phyloP scores from a whole-genome alignment of 2,113 vertebrate genomes.

The Platanista minor region DNA sequence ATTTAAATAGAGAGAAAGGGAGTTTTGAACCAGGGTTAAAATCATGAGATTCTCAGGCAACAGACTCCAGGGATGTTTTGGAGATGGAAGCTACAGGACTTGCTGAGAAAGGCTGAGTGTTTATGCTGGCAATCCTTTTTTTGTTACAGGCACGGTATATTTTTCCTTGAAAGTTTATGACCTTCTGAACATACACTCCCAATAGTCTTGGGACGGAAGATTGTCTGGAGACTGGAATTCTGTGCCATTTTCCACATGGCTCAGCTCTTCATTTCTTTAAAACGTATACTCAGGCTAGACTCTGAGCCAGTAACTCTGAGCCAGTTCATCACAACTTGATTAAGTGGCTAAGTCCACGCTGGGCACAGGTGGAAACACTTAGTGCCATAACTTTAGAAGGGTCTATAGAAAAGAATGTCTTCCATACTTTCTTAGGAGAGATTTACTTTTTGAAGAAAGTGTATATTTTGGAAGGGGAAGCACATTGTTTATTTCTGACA shows the following conservation, averaged over 20 bases:
- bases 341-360: background rate
- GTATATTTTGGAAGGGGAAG: constrained; percentile 10
- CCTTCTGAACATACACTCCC: background rate
- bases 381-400: background rate
- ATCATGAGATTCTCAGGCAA: background rate
- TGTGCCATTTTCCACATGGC: background rate
- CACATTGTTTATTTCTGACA: constrained; percentile 27
- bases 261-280: background rate
- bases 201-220: background rate
- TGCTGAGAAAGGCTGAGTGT: background rate
- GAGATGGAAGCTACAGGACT: background rate
- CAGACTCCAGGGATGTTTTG: background rate
- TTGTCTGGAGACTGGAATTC: background rate
- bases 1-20: background rate
- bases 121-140: background rate
- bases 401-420: background rate
- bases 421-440: constrained; percentile 2
- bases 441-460: constrained; percentile 53
- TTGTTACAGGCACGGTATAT: background rate
- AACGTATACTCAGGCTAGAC: background rate
- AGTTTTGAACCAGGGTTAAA: background rate
- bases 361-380: constrained; percentile 41
- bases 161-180: background rate
- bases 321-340: background rate
- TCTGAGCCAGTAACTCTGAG: background rate